Evolutionary conservation across 2,797 vertebrate species (phyloP).

Genomic region (Catamblyrhynchus diadema): DNA sequence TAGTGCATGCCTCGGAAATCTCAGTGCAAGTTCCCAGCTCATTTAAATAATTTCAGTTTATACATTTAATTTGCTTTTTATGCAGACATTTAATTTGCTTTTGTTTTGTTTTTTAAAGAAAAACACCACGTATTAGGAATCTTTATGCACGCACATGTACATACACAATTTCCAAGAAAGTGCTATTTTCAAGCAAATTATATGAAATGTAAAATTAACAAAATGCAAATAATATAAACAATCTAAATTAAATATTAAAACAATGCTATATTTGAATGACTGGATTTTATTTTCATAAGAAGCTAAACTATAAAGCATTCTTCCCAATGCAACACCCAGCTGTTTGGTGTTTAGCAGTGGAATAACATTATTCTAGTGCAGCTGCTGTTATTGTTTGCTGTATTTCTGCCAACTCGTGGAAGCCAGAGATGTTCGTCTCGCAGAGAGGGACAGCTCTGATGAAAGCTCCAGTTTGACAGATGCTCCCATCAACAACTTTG

Average conservation of each 20-base stretch:
- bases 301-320: conserved; percentile 24
- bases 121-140: conserved; percentile 45
- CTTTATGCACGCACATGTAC: conserved; percentile 50
- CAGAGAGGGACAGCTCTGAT: conserved; percentile 51
- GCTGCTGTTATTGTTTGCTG: conserved; percentile 60
- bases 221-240: conserved; percentile 62
- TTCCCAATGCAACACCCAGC: conserved; percentile 56
- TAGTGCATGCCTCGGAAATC: not conserved
- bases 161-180: conserved; percentile 45
- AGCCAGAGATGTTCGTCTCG: conserved; percentile 48
- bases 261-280: conserved; percentile 50
- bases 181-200: conserved; percentile 55
- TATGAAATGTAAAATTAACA: conserved; percentile 67
- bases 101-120: conserved; percentile 42
- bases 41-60: conserved; percentile 57
- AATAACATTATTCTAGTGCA: conserved; percentile 53
- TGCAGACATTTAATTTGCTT: conserved; percentile 53
- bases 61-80: conserved; percentile 53
- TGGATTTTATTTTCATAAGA: conserved; percentile 59
- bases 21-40: not conserved
- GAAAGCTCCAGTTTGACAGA: conserved; percentile 67
- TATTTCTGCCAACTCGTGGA: conserved; percentile 48
- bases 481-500: conserved; percentile 68
- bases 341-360: conserved; percentile 37
- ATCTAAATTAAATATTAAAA: conserved; percentile 58